A percentile compares a stretch with the other conserved stretches of the same genome.
phyloP scores from a whole-genome alignment of 1,140 invertebrate genomes.

The Pantala flavescens region DNA sequence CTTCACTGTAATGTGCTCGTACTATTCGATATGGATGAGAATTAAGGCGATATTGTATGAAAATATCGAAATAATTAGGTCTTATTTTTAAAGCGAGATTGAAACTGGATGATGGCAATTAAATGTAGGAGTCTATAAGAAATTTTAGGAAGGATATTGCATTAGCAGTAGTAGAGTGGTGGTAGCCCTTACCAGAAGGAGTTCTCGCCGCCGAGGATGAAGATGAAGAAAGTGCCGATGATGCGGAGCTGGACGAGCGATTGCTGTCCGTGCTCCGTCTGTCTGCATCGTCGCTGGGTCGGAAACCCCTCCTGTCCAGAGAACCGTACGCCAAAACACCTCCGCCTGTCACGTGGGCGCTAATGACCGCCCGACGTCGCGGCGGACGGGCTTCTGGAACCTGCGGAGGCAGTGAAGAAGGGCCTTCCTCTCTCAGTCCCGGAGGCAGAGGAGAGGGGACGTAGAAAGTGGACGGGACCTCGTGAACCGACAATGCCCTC shows the following conservation, averaged over 20 bases:
- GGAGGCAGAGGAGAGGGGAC: conserved; percentile 47
- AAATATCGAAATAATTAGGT: too few species aligned
- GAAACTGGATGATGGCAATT: too few species aligned
- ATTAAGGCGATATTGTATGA: too few species aligned
- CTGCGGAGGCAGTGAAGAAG: conserved; percentile 28
- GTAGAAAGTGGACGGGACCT: conserved; percentile 52
- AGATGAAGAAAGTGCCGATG: background rate
- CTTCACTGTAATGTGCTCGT: too few species aligned
- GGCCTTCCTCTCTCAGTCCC: conserved; percentile 17
- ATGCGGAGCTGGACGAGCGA: conserved; percentile 19
- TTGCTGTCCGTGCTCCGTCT: conserved; percentile 24
- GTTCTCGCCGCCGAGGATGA: conserved; percentile 13
- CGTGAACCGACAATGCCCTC: conserved; percentile 52
- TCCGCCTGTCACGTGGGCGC: conserved; percentile 18
- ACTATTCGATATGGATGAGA: too few species aligned
- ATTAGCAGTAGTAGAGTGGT: too few species aligned
- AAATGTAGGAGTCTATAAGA: too few species aligned
- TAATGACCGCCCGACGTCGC: conserved; percentile 16
- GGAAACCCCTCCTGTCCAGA: conserved; percentile 22
- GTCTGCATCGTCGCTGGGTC: conserved; percentile 22
- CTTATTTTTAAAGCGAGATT: too few species aligned
- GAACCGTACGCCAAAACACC: background rate
- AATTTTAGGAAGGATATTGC: too few species aligned
- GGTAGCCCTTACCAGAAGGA: background rate
- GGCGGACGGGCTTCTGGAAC: background rate